phyloP scores from a whole-genome alignment of 2,888 invertebrate genomes.

The Hydroisotoma schaefferi region DNA sequence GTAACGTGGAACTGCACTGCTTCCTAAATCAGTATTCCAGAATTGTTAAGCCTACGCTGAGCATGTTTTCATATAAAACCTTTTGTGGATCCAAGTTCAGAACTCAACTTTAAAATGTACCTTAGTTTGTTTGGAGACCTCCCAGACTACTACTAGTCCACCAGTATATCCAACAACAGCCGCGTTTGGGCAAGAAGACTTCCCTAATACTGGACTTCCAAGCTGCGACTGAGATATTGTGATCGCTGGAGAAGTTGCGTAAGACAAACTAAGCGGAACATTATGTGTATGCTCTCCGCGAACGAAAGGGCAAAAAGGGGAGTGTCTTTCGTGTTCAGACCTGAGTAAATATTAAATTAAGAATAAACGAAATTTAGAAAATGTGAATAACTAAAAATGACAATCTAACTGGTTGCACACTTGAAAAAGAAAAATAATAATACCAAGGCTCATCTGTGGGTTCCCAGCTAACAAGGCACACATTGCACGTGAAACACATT shows the following conservation, averaged over 20 bases:
- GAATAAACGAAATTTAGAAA: background rate
- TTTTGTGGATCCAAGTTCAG: background rate
- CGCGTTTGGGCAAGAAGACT: conserved; percentile 36
- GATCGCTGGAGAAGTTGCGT: conserved; percentile 73
- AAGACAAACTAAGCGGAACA: conserved; percentile 81
- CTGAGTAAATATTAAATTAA: conserved; percentile 48
- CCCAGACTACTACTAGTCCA: conserved; percentile 73
- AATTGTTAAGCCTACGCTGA: too few relatives aligned
- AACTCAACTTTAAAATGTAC: too few relatives aligned
- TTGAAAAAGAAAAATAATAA: conserved; percentile 47
- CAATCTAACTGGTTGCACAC: too few relatives aligned
- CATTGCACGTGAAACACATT: conserved; percentile 93
- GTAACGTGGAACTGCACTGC: conserved; percentile 56
- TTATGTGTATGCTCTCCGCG: conserved; percentile 93
- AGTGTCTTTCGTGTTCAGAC: conserved; percentile 92
- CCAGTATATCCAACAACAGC: conserved; percentile 49
- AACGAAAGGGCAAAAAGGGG: conserved; percentile 88
- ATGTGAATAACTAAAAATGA: background rate
- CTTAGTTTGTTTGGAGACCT: conserved; percentile 73
- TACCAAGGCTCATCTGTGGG: conserved; percentile 95
- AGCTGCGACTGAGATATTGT: conserved; percentile 13
- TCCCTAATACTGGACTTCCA: conserved; percentile 35
- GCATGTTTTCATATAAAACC: background rate
- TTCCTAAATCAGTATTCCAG: conserved; percentile 55
- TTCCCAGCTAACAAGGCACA: conserved; percentile 95